Evolutionary conservation across 2,113 vertebrate species (phyloP).

Genomic region (Onychorhynchus coronatus): DNA sequence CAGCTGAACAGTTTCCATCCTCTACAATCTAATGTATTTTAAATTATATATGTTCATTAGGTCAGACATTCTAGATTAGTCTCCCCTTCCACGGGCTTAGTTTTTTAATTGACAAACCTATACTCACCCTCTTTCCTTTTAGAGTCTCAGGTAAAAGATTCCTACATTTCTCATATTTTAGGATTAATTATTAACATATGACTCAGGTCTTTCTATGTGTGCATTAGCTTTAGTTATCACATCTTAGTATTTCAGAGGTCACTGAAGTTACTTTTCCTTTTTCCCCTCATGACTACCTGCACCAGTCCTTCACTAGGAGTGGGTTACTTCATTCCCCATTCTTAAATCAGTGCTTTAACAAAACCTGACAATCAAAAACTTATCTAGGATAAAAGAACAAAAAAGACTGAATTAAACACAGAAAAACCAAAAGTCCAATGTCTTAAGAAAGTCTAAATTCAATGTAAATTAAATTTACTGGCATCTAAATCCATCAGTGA

Average conservation of each 20-base stretch:
- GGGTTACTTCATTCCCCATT: not conserved
- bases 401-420: no score
- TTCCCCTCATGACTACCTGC: not conserved
- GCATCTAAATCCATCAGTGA: not conserved
- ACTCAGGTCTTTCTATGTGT: not conserved
- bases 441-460: not conserved
- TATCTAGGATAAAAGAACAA: not conserved
- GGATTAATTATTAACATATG: slow-evolving; percentile 1
- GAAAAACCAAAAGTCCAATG: no score
- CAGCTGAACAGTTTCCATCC: not conserved
- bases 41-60: fast-evolving
- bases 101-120: not conserved
- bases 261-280: not conserved
- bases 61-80: not conserved
- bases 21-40: not conserved
- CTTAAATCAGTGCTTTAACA: not conserved
- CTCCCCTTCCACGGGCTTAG: not conserved
- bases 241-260: not conserved
- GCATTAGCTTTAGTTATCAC: not conserved
- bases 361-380: not conserved
- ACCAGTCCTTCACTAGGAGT: not conserved
- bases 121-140: not conserved
- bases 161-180: not conserved
- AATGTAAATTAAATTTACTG: not conserved
- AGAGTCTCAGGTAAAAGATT: not conserved